Evolutionary conservation across 2,113 vertebrate genomes (phyloP), one percentile per base, ranked within the genome.

Genomic region (Eulacestoma nigropectus): DNA sequence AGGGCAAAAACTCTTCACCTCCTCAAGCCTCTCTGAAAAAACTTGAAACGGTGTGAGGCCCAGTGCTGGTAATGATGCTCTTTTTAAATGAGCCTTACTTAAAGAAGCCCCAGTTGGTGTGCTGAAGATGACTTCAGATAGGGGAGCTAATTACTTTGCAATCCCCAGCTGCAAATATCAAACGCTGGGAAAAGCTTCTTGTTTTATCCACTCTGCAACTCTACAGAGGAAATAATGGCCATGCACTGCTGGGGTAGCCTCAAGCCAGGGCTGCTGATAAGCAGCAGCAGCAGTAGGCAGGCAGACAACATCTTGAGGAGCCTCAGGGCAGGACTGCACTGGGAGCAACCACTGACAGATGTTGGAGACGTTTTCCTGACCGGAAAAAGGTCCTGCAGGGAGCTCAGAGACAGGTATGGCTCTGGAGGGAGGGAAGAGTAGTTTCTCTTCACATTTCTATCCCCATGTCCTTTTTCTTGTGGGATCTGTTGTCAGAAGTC

Each of bases 231-330:
- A 95, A 92, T 68, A 93, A 90, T 81, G 68, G 39, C 33, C 73
- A 16, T 50, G 68, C 64, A 53, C 25, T 90, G 85, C 87, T 70
- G 39, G 42, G 47, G 44, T 88, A 89, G 92, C 95, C 95, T 81
- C 82, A 18, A 93, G 95, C 63, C 73, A 89, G 80, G 37, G 68
- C 56, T 86, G 73, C 73, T 96, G 95, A 96, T 96, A 95, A 96
- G 86, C 82, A 95, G 73, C 63, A 80, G 83, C 65, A 94, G 56
- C 23, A 65, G 37, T 25, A 13, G 63, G 90, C 52, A 84, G 76
- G 47, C 62, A 93, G 90, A 84, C 65, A 91, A 81, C 49, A 88
- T 84, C 83, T 72, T 6, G 1, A 74, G 73, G 62, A 93, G 79
- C 92, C 7, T 10, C 53, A 87, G 92, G 91, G 89, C 69, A 93